Evolutionary conservation across 2,113 vertebrate species (phyloP).

Genomic region (Lasiurus cinereus): DNA sequence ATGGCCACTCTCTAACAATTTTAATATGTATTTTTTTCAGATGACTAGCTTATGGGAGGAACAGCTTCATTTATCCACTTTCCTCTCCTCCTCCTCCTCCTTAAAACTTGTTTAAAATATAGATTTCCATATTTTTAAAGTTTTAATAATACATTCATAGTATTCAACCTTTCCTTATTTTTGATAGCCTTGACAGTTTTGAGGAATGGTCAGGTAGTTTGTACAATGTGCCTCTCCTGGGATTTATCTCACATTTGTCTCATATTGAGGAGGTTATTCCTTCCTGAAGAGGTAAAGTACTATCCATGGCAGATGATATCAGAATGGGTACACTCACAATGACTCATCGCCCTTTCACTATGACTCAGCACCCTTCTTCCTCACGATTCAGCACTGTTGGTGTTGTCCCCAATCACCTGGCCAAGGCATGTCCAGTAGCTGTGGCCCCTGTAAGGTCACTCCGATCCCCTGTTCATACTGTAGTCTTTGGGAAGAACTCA

Average conservation of each 20-base stretch:
- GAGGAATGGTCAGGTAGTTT: fast-evolving
- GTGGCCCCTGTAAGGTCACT: fast-evolving
- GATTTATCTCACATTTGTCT: not conserved
- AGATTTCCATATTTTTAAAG: no score
- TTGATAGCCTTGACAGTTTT: not conserved
- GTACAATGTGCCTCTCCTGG: fast-evolving
- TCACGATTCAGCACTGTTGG: fast-evolving
- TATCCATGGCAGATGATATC: fast-evolving
- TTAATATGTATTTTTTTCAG: no score
- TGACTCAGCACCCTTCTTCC: fast-evolving
- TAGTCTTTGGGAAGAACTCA: not conserved
- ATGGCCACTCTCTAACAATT: no score
- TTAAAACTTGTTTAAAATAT: not conserved
- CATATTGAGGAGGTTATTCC: fast-evolving
- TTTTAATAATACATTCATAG: fast-evolving
- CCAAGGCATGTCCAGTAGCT: fast-evolving
- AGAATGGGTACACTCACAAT: fast-evolving
- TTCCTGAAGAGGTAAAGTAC: not conserved
- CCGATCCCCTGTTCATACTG: fast-evolving
- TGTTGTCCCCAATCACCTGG: fast-evolving
- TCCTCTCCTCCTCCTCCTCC: not conserved
- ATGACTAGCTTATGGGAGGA: not conserved
- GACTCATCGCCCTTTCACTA: fast-evolving
- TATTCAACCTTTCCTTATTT: no score
- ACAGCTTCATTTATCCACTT: fast-evolving